Percentiles rank a stretch among this genome's conserved stretches.
These are phyloP conservation scores for Anastatus disparis DNA, from an alignment of 1,140 invertebrate species.

Conservation along the genomic window DNA sequence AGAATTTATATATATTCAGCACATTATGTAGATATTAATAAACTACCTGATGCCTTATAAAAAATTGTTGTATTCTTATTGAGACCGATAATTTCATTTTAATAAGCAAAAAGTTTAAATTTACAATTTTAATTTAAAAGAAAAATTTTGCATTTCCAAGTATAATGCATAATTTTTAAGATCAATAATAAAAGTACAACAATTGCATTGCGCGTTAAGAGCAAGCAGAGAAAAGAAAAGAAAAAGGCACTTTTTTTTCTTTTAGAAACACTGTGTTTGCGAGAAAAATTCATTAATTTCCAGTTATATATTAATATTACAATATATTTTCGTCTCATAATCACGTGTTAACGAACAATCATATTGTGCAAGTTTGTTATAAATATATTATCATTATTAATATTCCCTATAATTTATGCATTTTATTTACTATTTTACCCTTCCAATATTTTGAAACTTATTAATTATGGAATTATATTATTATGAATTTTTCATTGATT, in stretches of 20 bases:
- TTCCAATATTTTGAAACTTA: neutral
- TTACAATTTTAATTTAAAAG: too few species aligned
- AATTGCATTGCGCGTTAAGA: too few species aligned
- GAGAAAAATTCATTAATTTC: constrained; percentile 38
- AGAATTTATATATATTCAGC: constrained; percentile 27
- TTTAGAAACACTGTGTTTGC: constrained; percentile 13
- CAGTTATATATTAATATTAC: constrained; percentile 8
- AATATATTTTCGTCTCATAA: constrained; percentile 36
- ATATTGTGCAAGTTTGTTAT: constrained; percentile 53
- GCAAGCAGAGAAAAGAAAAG: too few species aligned
- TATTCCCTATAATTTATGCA: constrained; percentile 11
- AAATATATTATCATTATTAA: constrained; percentile 42
- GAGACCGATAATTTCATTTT: constrained; percentile 54
- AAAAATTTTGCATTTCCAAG: too few species aligned
- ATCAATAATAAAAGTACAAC: neutral
- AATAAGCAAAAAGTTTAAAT: too few species aligned
- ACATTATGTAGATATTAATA: constrained; percentile 33
- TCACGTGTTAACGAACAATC: constrained; percentile 24
- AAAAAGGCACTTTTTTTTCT: constrained; percentile 6
- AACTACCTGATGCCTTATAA: constrained; percentile 37
- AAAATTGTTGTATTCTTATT: constrained; percentile 51
- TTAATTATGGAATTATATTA: too few species aligned
- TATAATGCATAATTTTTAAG: too few species aligned
- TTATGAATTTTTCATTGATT: too few species aligned
- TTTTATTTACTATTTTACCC: neutral